Base-by-base conservation (phyloP, 2,113 vertebrate genomes). In the Lamprologus tigripictilis region DNA sequence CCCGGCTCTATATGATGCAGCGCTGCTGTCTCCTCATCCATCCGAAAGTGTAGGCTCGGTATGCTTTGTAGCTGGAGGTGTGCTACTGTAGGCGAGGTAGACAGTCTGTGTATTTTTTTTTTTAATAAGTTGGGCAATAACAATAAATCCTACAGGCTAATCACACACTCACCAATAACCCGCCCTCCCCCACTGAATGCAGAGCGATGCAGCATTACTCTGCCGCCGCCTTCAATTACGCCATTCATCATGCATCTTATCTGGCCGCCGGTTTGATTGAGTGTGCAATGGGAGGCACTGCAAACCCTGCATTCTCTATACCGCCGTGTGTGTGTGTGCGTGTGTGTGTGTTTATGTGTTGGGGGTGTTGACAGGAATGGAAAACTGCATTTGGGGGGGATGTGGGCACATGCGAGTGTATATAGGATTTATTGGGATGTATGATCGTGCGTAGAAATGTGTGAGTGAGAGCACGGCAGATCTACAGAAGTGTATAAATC, bases 61-160 rank as follows among this genome's bases (percentile, higher is more conserved):
- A 21, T 63, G 12, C 42, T 90, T 54, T 80, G 86, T 51, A 37
- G 55, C 81, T 78, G 90, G 89, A 84, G 87, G 58, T 83, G 82
- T 66, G 33, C 45, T 66, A 84, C 83, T 84, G 91, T 83, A 76
- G 89, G 40, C 6, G 16, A 66, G 57, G 49, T 88, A 90, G 88
- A 89, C 83, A 79, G 87, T 89, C 89, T 88, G 91, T 90, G 85
- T 93, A 89, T 95, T 95, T 95, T 4, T 19, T 93, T 95, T 21
- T 68, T 73, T 26, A 96, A 96, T 96, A 95, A 95, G 94, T 92
- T 86, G 28, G 76, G 93, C 90, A 92, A 96, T 96, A 95, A 95
- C 93, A 93, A 95, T 96, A 96, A 96, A 96, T 96, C 96, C 93
- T 89, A 85, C 90, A 89, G 91, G 93, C 93, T 95, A 95, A 96